Percentiles rank a stretch among this genome's conserved stretches.
phyloP scores from a whole-genome alignment of 2,888 invertebrate species.

The Phania funesta region DNA sequence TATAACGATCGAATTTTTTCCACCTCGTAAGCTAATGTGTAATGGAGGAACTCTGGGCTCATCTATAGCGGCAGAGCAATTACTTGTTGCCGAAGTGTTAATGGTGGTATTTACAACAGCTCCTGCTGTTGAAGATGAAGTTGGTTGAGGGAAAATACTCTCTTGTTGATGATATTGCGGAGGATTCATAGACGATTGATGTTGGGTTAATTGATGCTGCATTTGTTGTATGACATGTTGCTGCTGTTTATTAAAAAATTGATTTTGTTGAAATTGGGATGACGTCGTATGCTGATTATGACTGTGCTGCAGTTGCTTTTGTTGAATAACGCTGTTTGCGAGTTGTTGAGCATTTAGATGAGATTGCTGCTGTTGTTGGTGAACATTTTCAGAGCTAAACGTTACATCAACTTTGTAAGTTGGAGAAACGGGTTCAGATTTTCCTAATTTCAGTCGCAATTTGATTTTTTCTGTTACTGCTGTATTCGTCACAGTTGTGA shows the following conservation, averaged over 20 bases:
- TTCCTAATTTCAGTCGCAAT: conserved; percentile 89
- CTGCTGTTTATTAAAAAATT: conserved; percentile 53
- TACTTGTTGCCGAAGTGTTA: conserved; percentile 33
- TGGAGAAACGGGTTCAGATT: conserved; percentile 88
- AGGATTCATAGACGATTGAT: conserved; percentile 47
- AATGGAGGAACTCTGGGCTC: conserved; percentile 93
- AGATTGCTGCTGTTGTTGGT: conserved; percentile 58
- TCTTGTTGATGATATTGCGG: conserved; percentile 67
- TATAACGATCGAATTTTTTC: conserved; percentile 90
- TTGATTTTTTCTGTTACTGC: conserved; percentile 86
- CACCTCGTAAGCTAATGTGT: conserved; percentile 89
- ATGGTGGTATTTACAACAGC: conserved; percentile 21
- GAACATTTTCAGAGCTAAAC: conserved; percentile 81
- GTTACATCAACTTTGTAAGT: conserved; percentile 91
- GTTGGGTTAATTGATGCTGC: conserved; percentile 62
- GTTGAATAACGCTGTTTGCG: conserved; percentile 60
- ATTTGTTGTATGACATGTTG: conserved; percentile 57
- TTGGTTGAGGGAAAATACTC: conserved; percentile 64
- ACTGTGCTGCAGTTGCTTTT: conserved; percentile 48
- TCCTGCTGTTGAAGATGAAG: not conserved
- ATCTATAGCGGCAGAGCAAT: conserved; percentile 79
- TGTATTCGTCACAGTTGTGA: conserved; percentile 37
- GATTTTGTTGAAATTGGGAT: conserved; percentile 47
- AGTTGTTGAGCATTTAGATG: conserved; percentile 67
- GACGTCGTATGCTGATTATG: conserved; percentile 59